These are phyloP conservation scores for Calidris pygmaea DNA, from an alignment of 2,113 vertebrate genomes.

Conservation along the genomic window DNA sequence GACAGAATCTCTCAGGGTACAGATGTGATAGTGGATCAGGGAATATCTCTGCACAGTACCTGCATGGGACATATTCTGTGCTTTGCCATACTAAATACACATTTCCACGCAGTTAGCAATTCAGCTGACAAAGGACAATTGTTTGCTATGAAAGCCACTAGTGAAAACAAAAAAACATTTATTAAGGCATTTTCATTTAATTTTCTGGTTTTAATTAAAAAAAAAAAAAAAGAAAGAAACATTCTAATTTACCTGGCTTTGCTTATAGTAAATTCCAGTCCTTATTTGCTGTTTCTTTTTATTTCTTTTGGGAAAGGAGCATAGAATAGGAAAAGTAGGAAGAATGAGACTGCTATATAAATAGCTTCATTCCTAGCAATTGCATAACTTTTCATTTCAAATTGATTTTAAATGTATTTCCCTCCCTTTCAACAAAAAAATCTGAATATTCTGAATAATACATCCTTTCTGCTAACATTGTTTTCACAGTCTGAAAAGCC, in stretches of 20 bases:
- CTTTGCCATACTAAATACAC: background rate
- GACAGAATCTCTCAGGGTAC: background rate
- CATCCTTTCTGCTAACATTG: slow-evolving; percentile 41
- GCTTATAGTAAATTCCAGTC: background rate
- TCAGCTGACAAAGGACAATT: background rate
- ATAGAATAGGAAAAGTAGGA: background rate
- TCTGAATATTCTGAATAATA: slow-evolving; percentile 29
- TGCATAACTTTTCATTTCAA: slow-evolving; percentile 57
- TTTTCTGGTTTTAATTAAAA: slow-evolving; percentile 1
- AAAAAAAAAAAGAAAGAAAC: background rate
- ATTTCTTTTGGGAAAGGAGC: slow-evolving; percentile 26
- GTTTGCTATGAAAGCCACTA: background rate
- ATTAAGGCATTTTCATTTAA: background rate
- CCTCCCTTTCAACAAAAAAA: background rate
- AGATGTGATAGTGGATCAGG: background rate
- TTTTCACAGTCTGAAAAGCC: slow-evolving; percentile 39
- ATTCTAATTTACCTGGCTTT: slow-evolving; percentile 9
- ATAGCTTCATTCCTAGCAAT: slow-evolving; percentile 41
- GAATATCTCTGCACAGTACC: background rate
- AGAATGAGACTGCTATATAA: slow-evolving; percentile 42
- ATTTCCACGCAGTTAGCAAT: background rate
- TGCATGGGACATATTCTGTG: background rate
- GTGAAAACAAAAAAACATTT: background rate
- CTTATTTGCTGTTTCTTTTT: background rate
- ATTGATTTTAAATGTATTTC: slow-evolving; percentile 56